Evolutionary conservation across 2,888 invertebrate species (phyloP).

Genomic region (Agrotis puta): DNA sequence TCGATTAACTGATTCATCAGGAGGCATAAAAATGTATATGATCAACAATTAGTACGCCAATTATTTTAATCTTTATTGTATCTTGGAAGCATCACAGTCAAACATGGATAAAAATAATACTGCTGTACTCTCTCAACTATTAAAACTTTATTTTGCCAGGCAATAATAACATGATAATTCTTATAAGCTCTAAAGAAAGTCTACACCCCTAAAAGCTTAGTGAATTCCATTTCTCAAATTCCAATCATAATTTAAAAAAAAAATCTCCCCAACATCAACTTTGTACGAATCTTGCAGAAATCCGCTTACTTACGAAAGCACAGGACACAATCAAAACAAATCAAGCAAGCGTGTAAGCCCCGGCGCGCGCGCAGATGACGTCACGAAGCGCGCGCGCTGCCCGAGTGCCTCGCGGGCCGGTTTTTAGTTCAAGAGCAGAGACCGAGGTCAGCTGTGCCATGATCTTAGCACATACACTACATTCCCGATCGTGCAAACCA

Average conservation of each 20-base stretch:
- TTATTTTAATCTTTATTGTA: not conserved
- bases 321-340: slow-evolving; percentile 57
- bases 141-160: not conserved
- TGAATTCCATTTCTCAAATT: too few species aligned
- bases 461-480: slow-evolving; percentile 60
- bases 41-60: slow-evolving; percentile 9
- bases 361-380: slow-evolving; percentile 72
- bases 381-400: slow-evolving; percentile 66
- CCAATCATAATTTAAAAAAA: too few species aligned
- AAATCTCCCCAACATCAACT: not conserved
- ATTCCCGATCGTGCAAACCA: slow-evolving; percentile 53
- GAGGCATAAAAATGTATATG: not conserved
- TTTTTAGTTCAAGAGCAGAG: slow-evolving; percentile 87
- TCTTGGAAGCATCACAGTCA: too few species aligned
- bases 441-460: slow-evolving; percentile 72
- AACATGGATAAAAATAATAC: not conserved
- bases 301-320: slow-evolving; percentile 47
- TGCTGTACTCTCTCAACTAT: not conserved
- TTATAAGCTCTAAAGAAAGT: not conserved
- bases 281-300: slow-evolving; percentile 11
- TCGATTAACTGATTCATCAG: slow-evolving; percentile 3
- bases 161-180: too few species aligned
- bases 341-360: slow-evolving; percentile 44
- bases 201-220: not conserved
- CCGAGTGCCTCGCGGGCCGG: slow-evolving; percentile 73